A percentile compares a stretch with the other conserved stretches of the same genome.
These are phyloP conservation scores for Gallinago media DNA, from an alignment of 2,113 vertebrate genomes.

Conservation along the genomic window DNA sequence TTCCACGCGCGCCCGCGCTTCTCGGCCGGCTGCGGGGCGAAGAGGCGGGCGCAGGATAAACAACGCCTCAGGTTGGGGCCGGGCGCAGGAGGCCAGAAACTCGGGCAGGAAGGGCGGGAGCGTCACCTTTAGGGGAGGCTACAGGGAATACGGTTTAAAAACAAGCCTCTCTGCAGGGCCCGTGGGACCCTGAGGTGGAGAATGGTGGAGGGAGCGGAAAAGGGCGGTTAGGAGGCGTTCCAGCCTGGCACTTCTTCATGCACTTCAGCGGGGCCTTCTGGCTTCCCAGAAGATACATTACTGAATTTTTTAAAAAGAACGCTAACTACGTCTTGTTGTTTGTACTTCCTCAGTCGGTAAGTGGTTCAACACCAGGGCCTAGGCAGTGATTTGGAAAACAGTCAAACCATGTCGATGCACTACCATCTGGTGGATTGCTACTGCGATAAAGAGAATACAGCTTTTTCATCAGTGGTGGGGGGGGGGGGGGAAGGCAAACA, in stretches of 20 bases:
- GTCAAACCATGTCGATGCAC: fast-evolving
- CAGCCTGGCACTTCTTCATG: background rate
- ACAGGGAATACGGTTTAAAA: background rate
- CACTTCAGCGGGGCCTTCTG: fast-evolving
- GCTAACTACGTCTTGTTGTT: fast-evolving
- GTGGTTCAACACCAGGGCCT: background rate
- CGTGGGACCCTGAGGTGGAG: background rate
- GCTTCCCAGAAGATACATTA: fast-evolving
- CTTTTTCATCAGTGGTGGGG: background rate
- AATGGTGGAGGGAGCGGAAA: background rate
- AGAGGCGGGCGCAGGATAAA: too few species aligned
- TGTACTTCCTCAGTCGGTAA: background rate
- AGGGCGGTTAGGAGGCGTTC: background rate
- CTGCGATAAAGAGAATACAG: fast-evolving
- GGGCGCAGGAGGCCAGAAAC: background rate
- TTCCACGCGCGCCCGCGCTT: fast-evolving
- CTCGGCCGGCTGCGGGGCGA: background rate
- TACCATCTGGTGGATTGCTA: fast-evolving
- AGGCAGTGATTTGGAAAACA: background rate
- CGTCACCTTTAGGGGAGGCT: fast-evolving
- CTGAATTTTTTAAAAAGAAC: background rate
- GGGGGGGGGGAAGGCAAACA: background rate
- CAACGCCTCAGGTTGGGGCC: fast-evolving
- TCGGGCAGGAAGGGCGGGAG: fast-evolving
- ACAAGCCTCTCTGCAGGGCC: too few species aligned